Percentiles rank a stretch among this genome's conserved stretches.
Evolutionary conservation across 2,888 invertebrate genomes (phyloP).

Genomic region (Rotaria socialis): DNA sequence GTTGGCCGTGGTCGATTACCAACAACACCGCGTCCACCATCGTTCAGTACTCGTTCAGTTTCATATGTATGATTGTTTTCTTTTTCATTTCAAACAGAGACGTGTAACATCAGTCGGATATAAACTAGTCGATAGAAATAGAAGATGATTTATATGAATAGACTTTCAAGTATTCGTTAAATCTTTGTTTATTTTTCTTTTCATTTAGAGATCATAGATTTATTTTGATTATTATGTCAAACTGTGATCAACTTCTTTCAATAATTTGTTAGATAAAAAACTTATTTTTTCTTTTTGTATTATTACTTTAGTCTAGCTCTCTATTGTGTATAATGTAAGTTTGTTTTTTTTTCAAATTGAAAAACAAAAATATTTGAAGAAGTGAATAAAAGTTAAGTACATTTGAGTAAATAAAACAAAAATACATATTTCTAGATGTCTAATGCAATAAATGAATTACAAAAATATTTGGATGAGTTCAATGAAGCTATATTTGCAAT

Average conservation of each 20-base stretch:
- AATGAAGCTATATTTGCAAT: background rate
- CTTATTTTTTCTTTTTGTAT: background rate
- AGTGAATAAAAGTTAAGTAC: background rate
- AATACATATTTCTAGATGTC: background rate
- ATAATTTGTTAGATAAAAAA: background rate
- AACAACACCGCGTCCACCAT: background rate
- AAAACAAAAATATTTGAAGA: background rate
- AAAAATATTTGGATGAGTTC: conserved; percentile 17
- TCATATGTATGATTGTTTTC: background rate
- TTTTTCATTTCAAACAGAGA: background rate
- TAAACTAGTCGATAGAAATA: no score
- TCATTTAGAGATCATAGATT: background rate
- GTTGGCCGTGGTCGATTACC: conserved; percentile 26
- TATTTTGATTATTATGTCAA: background rate
- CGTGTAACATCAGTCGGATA: background rate
- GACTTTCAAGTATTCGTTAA: no score
- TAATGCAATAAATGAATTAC: background rate
- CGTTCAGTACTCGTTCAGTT: background rate
- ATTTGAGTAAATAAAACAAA: background rate
- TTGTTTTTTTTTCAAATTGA: background rate
- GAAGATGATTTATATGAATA: no score
- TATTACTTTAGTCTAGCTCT: background rate
- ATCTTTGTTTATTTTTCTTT: background rate
- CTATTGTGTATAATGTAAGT: background rate
- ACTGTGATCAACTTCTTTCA: background rate